phyloP scores from a whole-genome alignment of 2,888 invertebrate genomes.

The Drosophila falleni region DNA sequence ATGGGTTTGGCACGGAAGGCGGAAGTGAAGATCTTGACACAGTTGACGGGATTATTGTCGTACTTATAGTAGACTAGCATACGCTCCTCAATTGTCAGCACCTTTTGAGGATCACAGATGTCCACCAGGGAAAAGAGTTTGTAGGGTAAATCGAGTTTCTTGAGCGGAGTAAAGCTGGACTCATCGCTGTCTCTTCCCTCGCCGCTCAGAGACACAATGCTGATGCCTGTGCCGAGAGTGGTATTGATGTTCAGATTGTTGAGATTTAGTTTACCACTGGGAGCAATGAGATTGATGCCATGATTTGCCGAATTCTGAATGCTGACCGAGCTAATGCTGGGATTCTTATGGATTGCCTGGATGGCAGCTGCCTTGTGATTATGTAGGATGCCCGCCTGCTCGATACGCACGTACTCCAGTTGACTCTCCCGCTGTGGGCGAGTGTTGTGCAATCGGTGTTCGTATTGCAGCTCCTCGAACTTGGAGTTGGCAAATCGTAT shows the following conservation, averaged over 20 bases:
- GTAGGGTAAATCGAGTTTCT: conserved; percentile 93
- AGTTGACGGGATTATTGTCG: conserved; percentile 97
- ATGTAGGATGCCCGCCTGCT: conserved; percentile 97
- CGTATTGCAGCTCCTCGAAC: conserved; percentile 94
- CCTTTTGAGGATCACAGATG: conserved; percentile 98
- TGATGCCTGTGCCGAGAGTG: conserved; percentile 95
- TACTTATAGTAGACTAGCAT: conserved; percentile 98
- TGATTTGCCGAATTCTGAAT: conserved; percentile 94
- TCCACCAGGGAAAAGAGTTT: conserved; percentile 97
- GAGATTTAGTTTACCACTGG: conserved; percentile 92
- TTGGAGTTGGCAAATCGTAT: conserved; percentile 95
- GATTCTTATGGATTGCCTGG: conserved; percentile 95
- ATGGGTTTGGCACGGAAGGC: conserved; percentile 94
- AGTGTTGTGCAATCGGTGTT: conserved; percentile 92
- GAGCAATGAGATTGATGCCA: conserved; percentile 96
- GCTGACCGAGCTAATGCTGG: conserved; percentile 92
- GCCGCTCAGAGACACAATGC: conserved; percentile 95
- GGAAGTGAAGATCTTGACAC: conserved; percentile 98
- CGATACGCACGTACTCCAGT: conserved; percentile 92
- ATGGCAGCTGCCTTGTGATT: conserved; percentile 97
- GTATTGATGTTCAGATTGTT: conserved; percentile 91
- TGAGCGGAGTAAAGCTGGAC: conserved; percentile 95
- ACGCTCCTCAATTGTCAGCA: conserved; percentile 94
- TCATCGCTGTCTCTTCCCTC: conserved; percentile 95
- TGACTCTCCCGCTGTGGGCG: conserved; percentile 91